These are phyloP conservation scores for Chironex yamaguchii DNA, from an alignment of 30 jellyfish, hydroid and myxozoan genomes.

Conservation along the genomic window DNA sequence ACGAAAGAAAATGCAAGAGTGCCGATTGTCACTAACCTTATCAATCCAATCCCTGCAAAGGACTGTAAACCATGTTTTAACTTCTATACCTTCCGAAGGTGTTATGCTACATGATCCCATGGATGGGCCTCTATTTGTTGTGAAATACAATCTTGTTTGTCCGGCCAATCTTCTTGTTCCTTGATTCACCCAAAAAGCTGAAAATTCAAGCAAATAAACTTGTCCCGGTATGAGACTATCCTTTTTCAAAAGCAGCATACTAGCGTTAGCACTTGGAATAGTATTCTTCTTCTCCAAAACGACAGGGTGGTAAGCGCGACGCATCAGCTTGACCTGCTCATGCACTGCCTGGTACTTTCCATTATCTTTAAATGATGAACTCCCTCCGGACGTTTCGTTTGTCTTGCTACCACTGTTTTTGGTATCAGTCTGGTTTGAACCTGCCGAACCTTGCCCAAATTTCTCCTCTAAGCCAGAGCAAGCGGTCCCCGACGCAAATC, in stretches of 20 bases:
- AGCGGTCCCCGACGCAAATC: not conserved
- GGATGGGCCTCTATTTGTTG: slow-evolving; percentile 69
- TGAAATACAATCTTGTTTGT: slow-evolving; percentile 28
- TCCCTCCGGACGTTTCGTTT: not conserved
- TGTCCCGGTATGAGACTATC: slow-evolving; percentile 69
- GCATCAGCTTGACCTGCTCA: slow-evolving; percentile 7
- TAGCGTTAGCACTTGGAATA: slow-evolving; percentile 1
- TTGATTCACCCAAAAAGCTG: slow-evolving; percentile 60
- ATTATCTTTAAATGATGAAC: slow-evolving; percentile 1
- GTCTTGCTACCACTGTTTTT: not conserved
- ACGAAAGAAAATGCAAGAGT: not conserved
- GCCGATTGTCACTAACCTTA: slow-evolving; percentile 32
- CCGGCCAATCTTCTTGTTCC: slow-evolving; percentile 61
- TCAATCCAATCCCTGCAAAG: slow-evolving; percentile 68
- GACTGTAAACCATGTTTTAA: slow-evolving; percentile 22
- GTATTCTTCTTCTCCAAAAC: not conserved
- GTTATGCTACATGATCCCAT: slow-evolving; percentile 49
- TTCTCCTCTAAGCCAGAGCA: slow-evolving; percentile 53
- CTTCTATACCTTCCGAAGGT: slow-evolving; percentile 51
- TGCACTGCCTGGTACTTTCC: not conserved
- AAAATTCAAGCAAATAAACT: slow-evolving; percentile 43
- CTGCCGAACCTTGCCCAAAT: slow-evolving; percentile 70
- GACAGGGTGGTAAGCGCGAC: slow-evolving; percentile 13
- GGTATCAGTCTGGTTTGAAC: slow-evolving; percentile 4
- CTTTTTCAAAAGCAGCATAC: not conserved